Percentiles rank a stretch among this genome's conserved stretches.
These are phyloP conservation scores for Epinephelus coioides DNA, from an alignment of 2,797 vertebrate genomes.

Conservation along the genomic window DNA sequence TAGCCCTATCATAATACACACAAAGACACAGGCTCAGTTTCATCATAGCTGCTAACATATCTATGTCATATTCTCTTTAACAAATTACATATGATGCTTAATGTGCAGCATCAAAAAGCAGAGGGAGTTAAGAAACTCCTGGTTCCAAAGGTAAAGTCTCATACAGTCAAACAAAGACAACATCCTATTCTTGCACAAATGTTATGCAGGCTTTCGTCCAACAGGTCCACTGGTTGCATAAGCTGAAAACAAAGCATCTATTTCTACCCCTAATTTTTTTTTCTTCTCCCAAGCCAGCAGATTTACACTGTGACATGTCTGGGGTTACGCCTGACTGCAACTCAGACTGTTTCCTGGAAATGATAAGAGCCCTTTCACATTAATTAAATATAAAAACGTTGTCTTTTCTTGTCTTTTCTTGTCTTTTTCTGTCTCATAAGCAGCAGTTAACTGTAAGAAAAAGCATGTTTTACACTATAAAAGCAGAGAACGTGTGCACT, in stretches of 20 bases:
- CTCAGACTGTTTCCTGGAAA: slow-evolving; percentile 78
- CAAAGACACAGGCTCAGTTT: background rate
- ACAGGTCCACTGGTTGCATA: slow-evolving; percentile 81
- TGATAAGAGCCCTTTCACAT: slow-evolving; percentile 66
- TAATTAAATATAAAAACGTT: slow-evolving; percentile 17
- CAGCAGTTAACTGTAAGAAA: slow-evolving; percentile 57
- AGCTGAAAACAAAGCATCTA: slow-evolving; percentile 81
- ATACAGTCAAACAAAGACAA: slow-evolving; percentile 70
- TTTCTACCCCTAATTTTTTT: slow-evolving; percentile 63
- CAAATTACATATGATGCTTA: slow-evolving; percentile 4
- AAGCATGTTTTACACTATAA: slow-evolving; percentile 1
- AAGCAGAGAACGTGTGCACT: slow-evolving; percentile 5
- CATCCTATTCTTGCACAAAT: slow-evolving; percentile 78
- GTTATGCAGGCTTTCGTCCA: slow-evolving; percentile 80
- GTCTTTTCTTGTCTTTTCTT: background rate
- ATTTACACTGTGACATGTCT: slow-evolving; percentile 79
- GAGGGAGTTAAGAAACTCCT: slow-evolving; percentile 46
- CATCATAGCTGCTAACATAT: background rate
- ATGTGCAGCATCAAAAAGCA: slow-evolving; percentile 2
- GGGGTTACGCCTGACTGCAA: slow-evolving; percentile 67
- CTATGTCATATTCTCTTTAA: background rate
- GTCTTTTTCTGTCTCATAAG: background rate
- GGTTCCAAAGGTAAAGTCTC: slow-evolving; percentile 56
- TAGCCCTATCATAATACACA: background rate
- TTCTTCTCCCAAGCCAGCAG: slow-evolving; percentile 58